Conservation (phyloP, 1,140 invertebrate species). For the Micrasema longulum region DNA sequence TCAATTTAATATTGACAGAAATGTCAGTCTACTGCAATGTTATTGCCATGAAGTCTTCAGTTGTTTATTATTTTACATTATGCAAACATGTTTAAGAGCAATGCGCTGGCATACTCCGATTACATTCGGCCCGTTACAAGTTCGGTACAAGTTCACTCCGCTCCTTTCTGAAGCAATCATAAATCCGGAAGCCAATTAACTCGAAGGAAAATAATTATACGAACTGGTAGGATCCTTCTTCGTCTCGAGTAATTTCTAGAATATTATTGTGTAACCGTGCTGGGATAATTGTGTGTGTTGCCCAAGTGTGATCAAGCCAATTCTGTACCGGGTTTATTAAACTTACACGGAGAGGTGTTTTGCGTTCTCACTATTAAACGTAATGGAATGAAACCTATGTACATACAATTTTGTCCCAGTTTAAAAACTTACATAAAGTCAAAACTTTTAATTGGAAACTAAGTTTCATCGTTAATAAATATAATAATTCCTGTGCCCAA, state of each 20-base stretch:
- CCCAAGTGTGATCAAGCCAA: conserved; percentile 28
- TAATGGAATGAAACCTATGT: background rate
- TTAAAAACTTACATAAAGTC: background rate
- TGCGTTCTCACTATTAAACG: background rate
- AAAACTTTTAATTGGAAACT: background rate
- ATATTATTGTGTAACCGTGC: conserved; percentile 37
- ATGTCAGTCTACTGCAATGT: too few relatives aligned
- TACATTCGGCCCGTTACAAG: conserved; percentile 14
- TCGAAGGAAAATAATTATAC: conserved; percentile 44
- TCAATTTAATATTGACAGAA: too few relatives aligned
- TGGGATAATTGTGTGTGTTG: conserved; percentile 32
- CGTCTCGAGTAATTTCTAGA: conserved; percentile 13
- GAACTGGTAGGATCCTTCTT: conserved; percentile 19
- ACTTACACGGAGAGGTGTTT: conserved; percentile 7
- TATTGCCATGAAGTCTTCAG: too few relatives aligned
- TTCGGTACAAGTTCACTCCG: conserved; percentile 14
- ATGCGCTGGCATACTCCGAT: conserved; percentile 16
- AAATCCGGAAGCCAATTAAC: conserved; percentile 44
- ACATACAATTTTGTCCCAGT: background rate
- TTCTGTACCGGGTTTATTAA: conserved; percentile 19
- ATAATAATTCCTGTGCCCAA: too few relatives aligned
- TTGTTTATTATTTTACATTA: too few relatives aligned
- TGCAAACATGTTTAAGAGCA: too few relatives aligned
- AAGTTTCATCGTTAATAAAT: background rate
- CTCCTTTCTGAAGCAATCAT: conserved; percentile 34